Conservation (phyloP, 2,113 vertebrate species). For the Verasper variegatus region DNA sequence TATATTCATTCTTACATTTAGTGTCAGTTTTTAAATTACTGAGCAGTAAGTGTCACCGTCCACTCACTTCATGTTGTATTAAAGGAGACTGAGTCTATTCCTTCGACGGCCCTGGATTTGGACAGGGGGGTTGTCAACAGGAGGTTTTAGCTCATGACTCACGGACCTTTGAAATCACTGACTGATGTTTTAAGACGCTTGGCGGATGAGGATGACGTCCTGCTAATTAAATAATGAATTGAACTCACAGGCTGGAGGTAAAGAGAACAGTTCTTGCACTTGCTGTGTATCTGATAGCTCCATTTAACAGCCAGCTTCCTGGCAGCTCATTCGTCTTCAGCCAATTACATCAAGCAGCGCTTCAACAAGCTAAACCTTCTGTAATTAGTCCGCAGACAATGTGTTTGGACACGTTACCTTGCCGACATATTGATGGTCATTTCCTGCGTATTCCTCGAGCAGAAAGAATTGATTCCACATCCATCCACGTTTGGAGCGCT, state of each 20-base stretch:
- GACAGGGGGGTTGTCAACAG: not conserved
- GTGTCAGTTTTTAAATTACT: too few species aligned
- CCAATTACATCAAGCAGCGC: conserved; percentile 64
- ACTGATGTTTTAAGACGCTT: not conserved
- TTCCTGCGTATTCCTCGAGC: conserved; percentile 94
- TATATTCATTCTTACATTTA: too few species aligned
- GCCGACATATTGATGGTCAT: conserved; percentile 96
- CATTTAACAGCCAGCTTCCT: conserved; percentile 48
- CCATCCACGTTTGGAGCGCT: conserved; percentile 95
- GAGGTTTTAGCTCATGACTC: not conserved
- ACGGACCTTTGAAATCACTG: not conserved
- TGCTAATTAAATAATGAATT: not conserved
- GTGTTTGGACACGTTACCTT: conserved; percentile 87
- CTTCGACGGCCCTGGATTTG: not conserved
- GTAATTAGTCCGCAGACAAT: conserved; percentile 54
- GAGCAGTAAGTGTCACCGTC: not conserved
- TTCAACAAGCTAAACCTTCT: conserved; percentile 50
- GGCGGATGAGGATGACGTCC: not conserved
- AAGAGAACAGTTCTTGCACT: too few species aligned
- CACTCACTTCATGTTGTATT: not conserved
- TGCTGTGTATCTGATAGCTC: conserved; percentile 36
- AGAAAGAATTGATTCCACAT: conserved; percentile 99
- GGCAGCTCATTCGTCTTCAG: conserved; percentile 60
- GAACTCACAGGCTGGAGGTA: not conserved
- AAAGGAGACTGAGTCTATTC: not conserved